Evolutionary conservation across 2,888 invertebrate genomes (phyloP).

Genomic region (Eristalis tenax): DNA sequence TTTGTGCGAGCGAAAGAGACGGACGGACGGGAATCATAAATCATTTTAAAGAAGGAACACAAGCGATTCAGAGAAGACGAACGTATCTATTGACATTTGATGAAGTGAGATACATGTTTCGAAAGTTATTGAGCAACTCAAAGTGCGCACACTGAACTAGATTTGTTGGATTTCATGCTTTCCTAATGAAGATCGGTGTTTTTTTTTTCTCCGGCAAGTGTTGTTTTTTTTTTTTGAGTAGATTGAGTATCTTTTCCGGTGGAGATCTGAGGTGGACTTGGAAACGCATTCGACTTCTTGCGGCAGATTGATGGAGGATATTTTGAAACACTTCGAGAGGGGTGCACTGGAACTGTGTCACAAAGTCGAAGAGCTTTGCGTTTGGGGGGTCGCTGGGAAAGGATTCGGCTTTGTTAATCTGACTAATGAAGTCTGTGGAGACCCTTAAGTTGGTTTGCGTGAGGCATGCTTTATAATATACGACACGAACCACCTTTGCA

Average conservation of each 20-base stretch:
- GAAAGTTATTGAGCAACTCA: constrained; percentile 16
- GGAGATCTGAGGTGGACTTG: neutral
- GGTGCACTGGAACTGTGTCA: no score
- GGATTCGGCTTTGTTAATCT: no score
- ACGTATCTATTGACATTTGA: constrained; percentile 26
- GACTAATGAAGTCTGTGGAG: no score
- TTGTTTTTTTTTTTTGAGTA: neutral
- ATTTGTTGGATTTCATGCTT: constrained; percentile 3
- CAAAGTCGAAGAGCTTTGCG: no score
- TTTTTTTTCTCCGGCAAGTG: neutral
- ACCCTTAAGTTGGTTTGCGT: no score
- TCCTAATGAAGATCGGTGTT: neutral
- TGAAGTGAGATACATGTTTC: constrained; percentile 10
- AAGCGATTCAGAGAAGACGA: constrained; percentile 22
- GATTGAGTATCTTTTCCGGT: neutral
- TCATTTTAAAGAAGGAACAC: constrained; percentile 16
- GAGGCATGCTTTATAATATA: no score
- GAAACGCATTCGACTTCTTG: neutral
- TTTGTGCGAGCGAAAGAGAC: constrained; percentile 3
- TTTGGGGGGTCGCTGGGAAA: no score
- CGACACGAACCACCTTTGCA: no score
- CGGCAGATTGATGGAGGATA: neutral
- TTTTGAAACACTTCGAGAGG: no score
- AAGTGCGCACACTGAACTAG: constrained; percentile 25
- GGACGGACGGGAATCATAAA: constrained; percentile 23